A percentile compares a stretch with the other conserved stretches of the same genome.
Conservation (phyloP, 2,797 vertebrate genomes). For the Lates japonicus region DNA sequence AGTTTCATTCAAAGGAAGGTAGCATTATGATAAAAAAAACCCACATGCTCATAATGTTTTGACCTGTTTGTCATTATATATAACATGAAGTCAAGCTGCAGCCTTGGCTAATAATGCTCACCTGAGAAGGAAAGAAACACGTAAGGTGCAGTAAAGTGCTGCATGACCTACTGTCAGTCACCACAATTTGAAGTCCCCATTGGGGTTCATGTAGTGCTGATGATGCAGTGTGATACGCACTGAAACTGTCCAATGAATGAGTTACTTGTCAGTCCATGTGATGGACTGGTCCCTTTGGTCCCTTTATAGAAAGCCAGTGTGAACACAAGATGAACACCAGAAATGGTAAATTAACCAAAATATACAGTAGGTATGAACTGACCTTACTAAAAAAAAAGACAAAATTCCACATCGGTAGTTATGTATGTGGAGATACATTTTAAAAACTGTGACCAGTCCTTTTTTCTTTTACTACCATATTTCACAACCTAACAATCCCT, state of each 20-base stretch:
- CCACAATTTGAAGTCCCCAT: background rate
- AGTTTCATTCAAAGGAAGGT: no score
- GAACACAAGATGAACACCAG: background rate
- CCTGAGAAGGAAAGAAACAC: background rate
- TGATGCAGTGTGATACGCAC: conserved; percentile 5
- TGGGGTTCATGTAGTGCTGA: background rate
- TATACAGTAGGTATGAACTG: no score
- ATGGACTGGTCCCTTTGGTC: conserved; percentile 4
- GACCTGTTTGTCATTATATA: background rate
- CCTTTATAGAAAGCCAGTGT: background rate
- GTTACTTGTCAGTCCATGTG: conserved; percentile 4
- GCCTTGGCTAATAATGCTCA: background rate
- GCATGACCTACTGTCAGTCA: background rate
- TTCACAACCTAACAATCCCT: background rate
- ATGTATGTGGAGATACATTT: background rate
- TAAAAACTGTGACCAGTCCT: background rate
- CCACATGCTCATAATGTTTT: background rate
- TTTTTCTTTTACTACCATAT: background rate
- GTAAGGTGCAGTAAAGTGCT: background rate
- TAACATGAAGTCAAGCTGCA: background rate
- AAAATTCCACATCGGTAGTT: background rate
- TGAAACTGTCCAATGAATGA: conserved; percentile 5
- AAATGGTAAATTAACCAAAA: background rate
- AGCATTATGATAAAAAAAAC: no score
- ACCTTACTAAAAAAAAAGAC: background rate